Conservation (phyloP, 2,888 invertebrate genomes). For the Criorhina ranunculi region DNA sequence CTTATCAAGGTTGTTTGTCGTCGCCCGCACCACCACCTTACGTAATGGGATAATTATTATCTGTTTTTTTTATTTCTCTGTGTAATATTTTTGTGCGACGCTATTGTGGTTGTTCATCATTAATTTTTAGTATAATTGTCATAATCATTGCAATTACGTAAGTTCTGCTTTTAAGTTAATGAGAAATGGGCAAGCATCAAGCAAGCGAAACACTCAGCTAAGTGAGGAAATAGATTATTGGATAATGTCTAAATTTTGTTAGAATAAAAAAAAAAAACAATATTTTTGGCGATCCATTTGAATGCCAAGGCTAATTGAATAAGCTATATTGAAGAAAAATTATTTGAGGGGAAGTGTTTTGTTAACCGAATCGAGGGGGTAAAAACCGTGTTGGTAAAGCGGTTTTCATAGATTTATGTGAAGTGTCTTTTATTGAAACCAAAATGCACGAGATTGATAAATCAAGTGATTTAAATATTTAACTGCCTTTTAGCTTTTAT, state of each 20-base stretch:
- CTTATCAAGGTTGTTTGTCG: conserved; percentile 58
- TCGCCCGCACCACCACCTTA: conserved; percentile 55
- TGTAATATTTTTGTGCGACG: conserved; percentile 45
- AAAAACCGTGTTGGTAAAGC: neutral
- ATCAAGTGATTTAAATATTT: no score
- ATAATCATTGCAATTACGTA: conserved; percentile 65
- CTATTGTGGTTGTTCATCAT: conserved; percentile 53
- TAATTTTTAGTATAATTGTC: conserved; percentile 62
- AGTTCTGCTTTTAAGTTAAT: conserved; percentile 44
- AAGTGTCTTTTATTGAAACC: no score
- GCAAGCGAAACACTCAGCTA: neutral
- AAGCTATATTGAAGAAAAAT: conserved; percentile 7
- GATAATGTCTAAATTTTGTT: conserved; percentile 47
- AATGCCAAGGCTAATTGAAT: conserved; percentile 49
- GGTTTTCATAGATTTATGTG: no score
- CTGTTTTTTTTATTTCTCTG: conserved; percentile 22
- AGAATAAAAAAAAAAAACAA: neutral
- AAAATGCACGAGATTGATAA: no score
- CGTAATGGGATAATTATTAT: conserved; percentile 67
- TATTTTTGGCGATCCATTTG: conserved; percentile 30
- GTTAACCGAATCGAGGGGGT: neutral
- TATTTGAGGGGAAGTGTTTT: conserved; percentile 5
- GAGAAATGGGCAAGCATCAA: conserved; percentile 13
- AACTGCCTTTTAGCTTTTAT: no score
- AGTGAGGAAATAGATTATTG: conserved; percentile 40